Percentiles rank a stretch among this genome's conserved stretches.
These are phyloP conservation scores for Asobara japonica DNA, from an alignment of 1,140 invertebrate genomes.

Conservation along the genomic window DNA sequence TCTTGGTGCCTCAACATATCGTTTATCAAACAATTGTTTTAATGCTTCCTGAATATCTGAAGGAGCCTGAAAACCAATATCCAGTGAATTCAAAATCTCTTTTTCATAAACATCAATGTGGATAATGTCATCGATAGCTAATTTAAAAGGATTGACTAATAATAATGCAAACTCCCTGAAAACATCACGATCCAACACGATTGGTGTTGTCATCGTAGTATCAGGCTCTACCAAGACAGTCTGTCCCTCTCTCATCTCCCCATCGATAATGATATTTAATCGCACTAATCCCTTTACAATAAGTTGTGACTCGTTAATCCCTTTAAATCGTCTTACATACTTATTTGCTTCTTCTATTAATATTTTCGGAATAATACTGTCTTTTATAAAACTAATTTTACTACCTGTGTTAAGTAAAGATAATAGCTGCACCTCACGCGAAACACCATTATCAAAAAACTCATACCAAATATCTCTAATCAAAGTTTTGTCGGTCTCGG, in stretches of 20 bases:
- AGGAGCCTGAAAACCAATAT: background rate
- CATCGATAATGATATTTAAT: background rate
- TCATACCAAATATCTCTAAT: conserved; percentile 19
- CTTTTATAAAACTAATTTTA: conserved; percentile 29
- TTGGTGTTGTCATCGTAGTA: conserved; percentile 22
- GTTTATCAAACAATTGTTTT: background rate
- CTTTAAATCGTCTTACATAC: background rate
- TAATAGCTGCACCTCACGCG: background rate
- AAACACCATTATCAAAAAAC: background rate
- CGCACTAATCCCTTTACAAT: background rate
- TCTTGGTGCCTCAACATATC: background rate
- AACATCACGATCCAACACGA: conserved; percentile 22
- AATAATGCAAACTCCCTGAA: background rate
- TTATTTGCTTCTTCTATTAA: background rate
- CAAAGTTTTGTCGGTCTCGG: conserved; percentile 14
- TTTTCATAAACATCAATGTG: conserved; percentile 21
- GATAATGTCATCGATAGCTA: conserved; percentile 23
- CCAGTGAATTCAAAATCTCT: background rate
- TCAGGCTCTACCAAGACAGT: conserved; percentile 15
- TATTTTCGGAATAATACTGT: conserved; percentile 15
- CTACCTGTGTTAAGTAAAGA: conserved; percentile 24
- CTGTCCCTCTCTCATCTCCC: background rate
- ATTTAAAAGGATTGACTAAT: conserved; percentile 12
- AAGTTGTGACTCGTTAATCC: conserved; percentile 2
- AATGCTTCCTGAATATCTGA: background rate